These are phyloP conservation scores for Cryptops parisi DNA, from an alignment of 2,888 invertebrate genomes.

Conservation along the genomic window DNA sequence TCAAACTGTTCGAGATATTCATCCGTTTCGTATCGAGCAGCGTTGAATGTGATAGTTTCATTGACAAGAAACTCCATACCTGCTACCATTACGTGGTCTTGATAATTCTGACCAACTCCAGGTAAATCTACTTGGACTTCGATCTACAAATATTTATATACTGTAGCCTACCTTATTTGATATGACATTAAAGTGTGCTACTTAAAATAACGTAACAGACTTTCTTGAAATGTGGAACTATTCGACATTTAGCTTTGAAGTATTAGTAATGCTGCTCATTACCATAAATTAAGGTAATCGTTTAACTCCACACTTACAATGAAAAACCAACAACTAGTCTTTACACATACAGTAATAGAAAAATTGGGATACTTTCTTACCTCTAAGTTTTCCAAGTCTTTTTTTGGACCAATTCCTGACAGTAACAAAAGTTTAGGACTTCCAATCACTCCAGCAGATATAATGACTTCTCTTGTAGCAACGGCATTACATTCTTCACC, in stretches of 20 bases:
- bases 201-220: no score
- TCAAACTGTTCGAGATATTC: not conserved
- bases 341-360: no score
- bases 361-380: no score
- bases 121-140: not conserved
- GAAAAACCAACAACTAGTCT: no score
- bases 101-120: constrained; percentile 2
- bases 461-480: constrained; percentile 5
- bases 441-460: no score
- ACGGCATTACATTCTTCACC: not conserved
- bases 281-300: no score
- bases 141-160: not conserved
- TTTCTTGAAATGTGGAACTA: no score
- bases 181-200: not conserved
- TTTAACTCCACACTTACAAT: no score
- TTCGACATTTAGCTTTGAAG: no score
- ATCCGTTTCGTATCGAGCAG: not conserved
- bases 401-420: constrained; percentile 6
- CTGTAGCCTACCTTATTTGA: not conserved
- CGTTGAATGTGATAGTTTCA: not conserved
- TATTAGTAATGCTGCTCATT: no score
- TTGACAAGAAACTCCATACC: not conserved
- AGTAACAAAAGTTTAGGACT: not conserved
- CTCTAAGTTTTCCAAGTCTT: not conserved
- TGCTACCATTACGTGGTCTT: not conserved